Base-by-base conservation (phyloP, 2,888 invertebrate species). In the Bombylius major region DNA sequence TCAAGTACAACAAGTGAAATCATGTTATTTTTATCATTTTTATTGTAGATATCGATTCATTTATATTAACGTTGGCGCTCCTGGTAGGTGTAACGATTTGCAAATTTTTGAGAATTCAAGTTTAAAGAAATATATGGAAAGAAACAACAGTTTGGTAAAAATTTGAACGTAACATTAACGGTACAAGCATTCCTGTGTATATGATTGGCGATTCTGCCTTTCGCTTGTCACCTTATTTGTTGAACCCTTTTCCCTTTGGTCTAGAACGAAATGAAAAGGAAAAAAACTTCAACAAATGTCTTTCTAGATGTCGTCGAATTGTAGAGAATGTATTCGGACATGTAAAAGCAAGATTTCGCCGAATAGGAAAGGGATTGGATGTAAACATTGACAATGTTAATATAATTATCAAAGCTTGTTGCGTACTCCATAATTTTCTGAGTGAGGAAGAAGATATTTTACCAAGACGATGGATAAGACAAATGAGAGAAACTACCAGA, bases 371-470 rank as follows among this genome's bases (percentile, higher is more conserved):
- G n/a, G n/a, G n/a, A n/a, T n/a, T n/a, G 8, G 42, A 51, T 5
- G 23, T 42, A 13, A 36, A 44, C 11, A 51, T 51, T 39, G 51
- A 39, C 11, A 47, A 53, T 53, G 39, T 33, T n/a, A 53, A 53
- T 23, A 14, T 42, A 23, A 33, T 53, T 32, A 33, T 53, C 13
- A 53, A 53, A 53, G 47, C 47, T 31, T 47, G 47, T 39, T 53
- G 53, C 32, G 53, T 53, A 7, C 53, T 53, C 33, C 47, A 53
- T 33, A 53, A 53, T 47, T 53, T 53, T 47, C 48, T 53, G 5
- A 53, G 13, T 47, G 53, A 32, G 5, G 47, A 53, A 53, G 11
- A 32, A n/a, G 47, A 47, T 13, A 47, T 6, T 6, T n/a, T 47
- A 47, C 47, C 23, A 47, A n/a, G 14, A 47, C 47, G 47, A 14